phyloP scores from a whole-genome alignment of 1,140 invertebrate species.

The Ctenoplectra terminalis region DNA sequence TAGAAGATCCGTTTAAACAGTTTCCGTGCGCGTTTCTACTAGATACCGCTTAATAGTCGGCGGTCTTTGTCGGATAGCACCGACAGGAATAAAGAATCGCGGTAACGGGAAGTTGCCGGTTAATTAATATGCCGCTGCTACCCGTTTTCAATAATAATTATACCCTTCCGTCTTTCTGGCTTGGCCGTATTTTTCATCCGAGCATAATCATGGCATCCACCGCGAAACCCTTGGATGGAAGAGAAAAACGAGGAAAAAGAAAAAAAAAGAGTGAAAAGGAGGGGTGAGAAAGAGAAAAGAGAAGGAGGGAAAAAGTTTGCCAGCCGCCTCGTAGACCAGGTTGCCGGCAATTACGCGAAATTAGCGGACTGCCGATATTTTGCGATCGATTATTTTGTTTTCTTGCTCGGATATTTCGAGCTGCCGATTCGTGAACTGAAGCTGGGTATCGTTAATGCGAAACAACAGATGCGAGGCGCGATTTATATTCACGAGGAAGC shows the following conservation, averaged over 20 bases:
- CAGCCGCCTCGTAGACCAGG: constrained; percentile 29
- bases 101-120: constrained; percentile 5
- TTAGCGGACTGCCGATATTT: constrained; percentile 56
- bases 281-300: not conserved
- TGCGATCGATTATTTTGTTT: constrained; percentile 42
- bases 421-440: constrained; percentile 27
- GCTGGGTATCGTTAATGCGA: constrained; percentile 14
- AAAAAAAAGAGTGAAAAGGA: not conserved
- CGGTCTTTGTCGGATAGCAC: not conserved
- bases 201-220: constrained; percentile 47
- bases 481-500: constrained; percentile 35
- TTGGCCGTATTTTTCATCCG: constrained; percentile 23
- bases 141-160: constrained; percentile 70
- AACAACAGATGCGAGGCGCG: constrained; percentile 22
- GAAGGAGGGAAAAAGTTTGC: not conserved
- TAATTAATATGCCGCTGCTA: constrained; percentile 42
- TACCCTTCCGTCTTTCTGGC: constrained; percentile 21
- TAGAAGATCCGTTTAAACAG: too few species aligned
- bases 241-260: not conserved
- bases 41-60: not conserved
- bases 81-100: not conserved
- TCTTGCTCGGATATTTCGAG: constrained; percentile 11
- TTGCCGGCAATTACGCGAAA: constrained; percentile 57
- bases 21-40: too few species aligned
- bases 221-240: constrained; percentile 28